Evolutionary conservation across 2,888 invertebrate genomes (phyloP).

Genomic region (Hirudinaria manillensis): DNA sequence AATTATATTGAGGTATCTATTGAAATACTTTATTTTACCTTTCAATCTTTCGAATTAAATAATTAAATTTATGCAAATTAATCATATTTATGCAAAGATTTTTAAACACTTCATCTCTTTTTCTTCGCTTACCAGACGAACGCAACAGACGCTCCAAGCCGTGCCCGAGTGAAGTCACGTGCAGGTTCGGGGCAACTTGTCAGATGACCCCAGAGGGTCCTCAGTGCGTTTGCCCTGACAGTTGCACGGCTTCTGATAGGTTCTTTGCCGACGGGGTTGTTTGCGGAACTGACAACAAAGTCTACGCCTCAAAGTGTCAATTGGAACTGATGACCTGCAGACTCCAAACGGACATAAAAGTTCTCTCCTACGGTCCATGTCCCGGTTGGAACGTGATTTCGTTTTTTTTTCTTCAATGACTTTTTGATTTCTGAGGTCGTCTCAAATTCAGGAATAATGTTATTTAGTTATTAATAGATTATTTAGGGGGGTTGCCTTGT

Average conservation of each 20-base stretch:
- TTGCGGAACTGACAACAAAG: constrained; percentile 23
- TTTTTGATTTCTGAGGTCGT: not conserved
- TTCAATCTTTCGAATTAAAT: too few relatives aligned
- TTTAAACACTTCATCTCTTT: too few relatives aligned
- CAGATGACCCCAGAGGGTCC: constrained; percentile 20
- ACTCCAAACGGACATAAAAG: constrained; percentile 27
- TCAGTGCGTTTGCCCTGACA: constrained; percentile 24
- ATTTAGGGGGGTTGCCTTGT: too few relatives aligned
- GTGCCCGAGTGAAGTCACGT: constrained; percentile 18
- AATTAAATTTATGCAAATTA: too few relatives aligned
- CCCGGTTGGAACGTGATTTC: not conserved
- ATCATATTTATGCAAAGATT: too few relatives aligned
- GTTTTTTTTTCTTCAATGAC: not conserved
- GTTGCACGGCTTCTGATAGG: not conserved
- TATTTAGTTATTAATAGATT: too few relatives aligned
- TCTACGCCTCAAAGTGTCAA: constrained; percentile 27
- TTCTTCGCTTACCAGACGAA: constrained; percentile 4
- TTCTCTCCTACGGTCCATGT: constrained; percentile 27
- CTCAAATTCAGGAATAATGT: too few relatives aligned
- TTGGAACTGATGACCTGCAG: constrained; percentile 25
- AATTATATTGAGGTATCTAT: too few relatives aligned
- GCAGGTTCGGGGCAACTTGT: constrained; percentile 25
- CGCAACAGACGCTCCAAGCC: constrained; percentile 26
- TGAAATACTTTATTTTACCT: too few relatives aligned
- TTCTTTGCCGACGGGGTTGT: constrained; percentile 10